These are phyloP conservation scores for Hybos culiciformis DNA, from an alignment of 2,888 invertebrate species.

Conservation along the genomic window DNA sequence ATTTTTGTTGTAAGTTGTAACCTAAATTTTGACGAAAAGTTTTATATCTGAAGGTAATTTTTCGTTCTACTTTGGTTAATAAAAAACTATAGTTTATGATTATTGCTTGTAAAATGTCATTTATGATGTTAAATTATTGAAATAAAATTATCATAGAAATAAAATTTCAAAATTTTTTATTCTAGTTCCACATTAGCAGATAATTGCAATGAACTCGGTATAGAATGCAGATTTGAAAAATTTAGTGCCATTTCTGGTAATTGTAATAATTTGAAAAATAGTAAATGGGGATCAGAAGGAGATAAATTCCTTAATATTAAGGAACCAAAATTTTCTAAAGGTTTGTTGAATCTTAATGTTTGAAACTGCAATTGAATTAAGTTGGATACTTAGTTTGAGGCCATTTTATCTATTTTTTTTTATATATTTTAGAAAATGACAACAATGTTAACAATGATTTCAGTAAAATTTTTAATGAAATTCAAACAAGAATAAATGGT, in stretches of 20 bases:
- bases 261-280: slow-evolving; percentile 78
- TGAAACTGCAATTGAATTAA: not conserved
- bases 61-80: too few species aligned
- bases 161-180: too few species aligned
- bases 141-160: too few species aligned
- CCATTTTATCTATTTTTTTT: not conserved
- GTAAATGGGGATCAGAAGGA: slow-evolving; percentile 70
- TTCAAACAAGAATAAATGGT: not conserved
- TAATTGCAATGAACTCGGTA: too few species aligned
- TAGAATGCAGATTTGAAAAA: slow-evolving; percentile 46
- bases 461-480: not conserved
- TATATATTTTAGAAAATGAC: not conserved
- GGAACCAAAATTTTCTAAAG: slow-evolving; percentile 55
- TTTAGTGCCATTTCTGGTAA: slow-evolving; percentile 68
- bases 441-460: not conserved
- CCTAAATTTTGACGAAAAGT: too few species aligned
- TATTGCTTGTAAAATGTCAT: too few species aligned
- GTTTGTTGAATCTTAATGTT: slow-evolving; percentile 9
- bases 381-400: not conserved
- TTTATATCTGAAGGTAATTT: too few species aligned
- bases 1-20: too few species aligned
- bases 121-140: too few species aligned
- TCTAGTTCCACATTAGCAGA: too few species aligned
- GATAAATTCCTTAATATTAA: slow-evolving; percentile 61
- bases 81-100: too few species aligned